Base-by-base conservation (phyloP, 2,113 vertebrate species). In the Nesoenas mayeri region DNA sequence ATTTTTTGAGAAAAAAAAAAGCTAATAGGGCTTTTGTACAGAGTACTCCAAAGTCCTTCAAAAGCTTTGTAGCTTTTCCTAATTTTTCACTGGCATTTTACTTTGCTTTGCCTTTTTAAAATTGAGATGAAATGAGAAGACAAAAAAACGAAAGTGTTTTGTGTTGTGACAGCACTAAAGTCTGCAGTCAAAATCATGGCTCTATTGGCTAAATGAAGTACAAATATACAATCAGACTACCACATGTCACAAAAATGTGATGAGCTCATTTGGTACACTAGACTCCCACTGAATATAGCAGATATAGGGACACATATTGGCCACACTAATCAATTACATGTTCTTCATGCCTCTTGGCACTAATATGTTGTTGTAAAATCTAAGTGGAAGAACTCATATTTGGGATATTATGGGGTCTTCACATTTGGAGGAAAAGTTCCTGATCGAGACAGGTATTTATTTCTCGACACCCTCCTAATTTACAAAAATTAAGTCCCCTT, bases 331-430 rank as follows among this genome's bases (percentile, higher is more conserved):
- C 31, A 79, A 53, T 40, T 31, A 77, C 28, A 1, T 54, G 24
- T 50, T 50, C 57, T 31, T 62, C 12, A 6, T 80, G 31, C 7
- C 20, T 82, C 47, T 78, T 82, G 58, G 18, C 10, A 50, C 5
- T 73, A 70, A 36, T 31, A 36, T 32, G 7, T 20, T 51, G 5
- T 25, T 7, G 0, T 21, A 34, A 54, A 21, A 51, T 65, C 20
- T 67, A 75, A 40, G 20, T 22, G n/a, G 25, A 36, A 74, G 82
- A 51, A 6, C 0, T 0, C 15, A 7, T 38, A 20, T 60, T 71
- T 6, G 5, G 18, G n/a, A n/a, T 79, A 9, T 15, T 72, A 36
- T 32, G 3, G 6, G 4, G 2, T 70, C 40, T 72, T 82, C 20
- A 15, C 5, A 22, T 31, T 36, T 44, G 29, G 22, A 71, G 22